These are phyloP conservation scores for Zapornia atra DNA, from an alignment of 2,113 vertebrate genomes.

Conservation along the genomic window DNA sequence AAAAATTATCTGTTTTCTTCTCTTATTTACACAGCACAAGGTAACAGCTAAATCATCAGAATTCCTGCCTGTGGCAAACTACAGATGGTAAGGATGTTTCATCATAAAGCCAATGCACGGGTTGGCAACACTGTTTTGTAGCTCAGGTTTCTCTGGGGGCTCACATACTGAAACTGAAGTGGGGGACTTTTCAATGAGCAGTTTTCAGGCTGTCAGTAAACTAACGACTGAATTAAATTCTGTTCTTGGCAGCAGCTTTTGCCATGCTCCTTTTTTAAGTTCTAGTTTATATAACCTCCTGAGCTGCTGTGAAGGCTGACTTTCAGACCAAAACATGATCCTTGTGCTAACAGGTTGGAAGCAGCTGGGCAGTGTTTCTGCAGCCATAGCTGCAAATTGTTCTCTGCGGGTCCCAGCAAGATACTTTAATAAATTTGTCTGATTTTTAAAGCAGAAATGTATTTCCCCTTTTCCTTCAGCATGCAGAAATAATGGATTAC, in stretches of 20 bases:
- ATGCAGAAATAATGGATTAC: neutral
- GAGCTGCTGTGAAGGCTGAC: neutral
- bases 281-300: neutral
- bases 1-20: neutral
- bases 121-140: neutral
- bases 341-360: neutral
- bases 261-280: neutral
- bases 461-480: neutral
- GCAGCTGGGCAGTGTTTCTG: neutral
- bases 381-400: neutral
- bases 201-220: neutral
- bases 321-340: neutral
- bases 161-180: neutral
- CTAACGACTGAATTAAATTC: neutral
- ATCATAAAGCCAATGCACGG: neutral
- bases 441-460: neutral
- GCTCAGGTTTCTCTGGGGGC: neutral
- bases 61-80: neutral
- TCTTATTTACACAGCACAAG: neutral
- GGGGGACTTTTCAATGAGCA: neutral
- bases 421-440: neutral
- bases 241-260: neutral
- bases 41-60: neutral
- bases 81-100: neutral
- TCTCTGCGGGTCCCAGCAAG: neutral